A percentile compares a stretch with the other conserved stretches of the same genome.
Conservation (phyloP, 2,888 invertebrate genomes). For the Cheilosia variabilis region DNA sequence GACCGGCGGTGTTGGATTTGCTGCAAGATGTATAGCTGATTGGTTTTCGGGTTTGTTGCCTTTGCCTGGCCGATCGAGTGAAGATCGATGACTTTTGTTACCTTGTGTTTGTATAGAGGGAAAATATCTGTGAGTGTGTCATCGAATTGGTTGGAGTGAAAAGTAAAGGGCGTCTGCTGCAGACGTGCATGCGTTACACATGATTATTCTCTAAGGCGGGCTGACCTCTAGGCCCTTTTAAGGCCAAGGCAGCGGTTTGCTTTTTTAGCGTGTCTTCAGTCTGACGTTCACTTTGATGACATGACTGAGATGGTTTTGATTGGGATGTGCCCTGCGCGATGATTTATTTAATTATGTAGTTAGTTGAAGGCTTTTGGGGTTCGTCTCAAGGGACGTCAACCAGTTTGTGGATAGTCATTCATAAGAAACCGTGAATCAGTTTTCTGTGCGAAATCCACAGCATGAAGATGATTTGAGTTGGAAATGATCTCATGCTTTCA, state of each 20-base stretch:
- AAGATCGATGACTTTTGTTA: background rate
- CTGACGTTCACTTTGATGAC: background rate
- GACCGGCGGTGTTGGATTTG: background rate
- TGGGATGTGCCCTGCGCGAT: background rate
- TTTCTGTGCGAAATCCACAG: background rate
- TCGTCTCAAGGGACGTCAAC: background rate
- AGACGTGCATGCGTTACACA: background rate
- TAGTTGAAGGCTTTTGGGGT: background rate
- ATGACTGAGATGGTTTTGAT: background rate
- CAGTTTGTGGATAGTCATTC: background rate
- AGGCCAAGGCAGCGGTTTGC: background rate
- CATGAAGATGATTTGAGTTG: background rate
- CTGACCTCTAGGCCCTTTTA: background rate
- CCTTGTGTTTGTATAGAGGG: background rate
- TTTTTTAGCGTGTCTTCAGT: background rate
- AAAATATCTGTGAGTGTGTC: background rate
- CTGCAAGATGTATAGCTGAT: background rate
- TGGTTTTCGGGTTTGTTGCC: background rate
- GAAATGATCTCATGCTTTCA: background rate
- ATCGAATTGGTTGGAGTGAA: background rate
- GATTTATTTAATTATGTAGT: slow-evolving; percentile 6
- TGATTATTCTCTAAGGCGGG: background rate
- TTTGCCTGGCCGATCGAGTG: background rate
- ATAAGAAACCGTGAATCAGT: background rate
- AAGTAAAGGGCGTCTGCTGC: background rate